A percentile compares a stretch with the other conserved stretches of the same genome.
phyloP scores from a whole-genome alignment of 1,140 invertebrate species.

The Drosophila santomea region DNA sequence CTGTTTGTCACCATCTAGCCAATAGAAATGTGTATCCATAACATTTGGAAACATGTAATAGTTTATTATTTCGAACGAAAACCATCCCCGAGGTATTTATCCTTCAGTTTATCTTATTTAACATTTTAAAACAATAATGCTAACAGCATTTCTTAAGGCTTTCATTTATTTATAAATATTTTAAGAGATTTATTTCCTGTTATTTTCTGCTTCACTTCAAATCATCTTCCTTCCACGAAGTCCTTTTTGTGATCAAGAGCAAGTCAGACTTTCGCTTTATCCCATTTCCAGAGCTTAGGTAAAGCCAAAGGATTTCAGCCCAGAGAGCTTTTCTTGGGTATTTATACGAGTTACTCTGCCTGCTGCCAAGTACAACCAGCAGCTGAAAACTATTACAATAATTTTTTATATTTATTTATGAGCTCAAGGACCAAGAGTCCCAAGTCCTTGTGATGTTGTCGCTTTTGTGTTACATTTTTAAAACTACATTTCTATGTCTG shows the following conservation, averaged over 20 bases:
- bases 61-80: too few relatives aligned
- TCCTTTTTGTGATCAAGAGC: conserved; percentile 8
- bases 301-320: conserved; percentile 55
- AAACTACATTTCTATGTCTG: conserved; percentile 13
- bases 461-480: conserved; percentile 14
- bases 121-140: too few relatives aligned
- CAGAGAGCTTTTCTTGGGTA: conserved; percentile 27
- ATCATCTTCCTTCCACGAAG: conserved; percentile 3
- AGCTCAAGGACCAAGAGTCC: conserved; percentile 9
- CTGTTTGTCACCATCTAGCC: too few relatives aligned
- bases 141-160: background rate
- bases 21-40: too few relatives aligned
- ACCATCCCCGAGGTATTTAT: too few relatives aligned
- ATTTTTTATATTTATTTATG: conserved; percentile 67
- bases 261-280: conserved; percentile 28
- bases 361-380: conserved; percentile 56
- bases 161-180: background rate
- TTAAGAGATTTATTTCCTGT: background rate
- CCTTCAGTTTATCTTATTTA: too few relatives aligned
- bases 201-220: background rate
- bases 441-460: conserved; percentile 9
- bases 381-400: conserved; percentile 30
- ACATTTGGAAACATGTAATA: too few relatives aligned
- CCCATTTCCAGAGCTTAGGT: conserved; percentile 53
- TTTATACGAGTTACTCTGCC: conserved; percentile 29